Evolutionary conservation across 2,113 vertebrate genomes (phyloP).

Genomic region (Lasiurus cinereus): DNA sequence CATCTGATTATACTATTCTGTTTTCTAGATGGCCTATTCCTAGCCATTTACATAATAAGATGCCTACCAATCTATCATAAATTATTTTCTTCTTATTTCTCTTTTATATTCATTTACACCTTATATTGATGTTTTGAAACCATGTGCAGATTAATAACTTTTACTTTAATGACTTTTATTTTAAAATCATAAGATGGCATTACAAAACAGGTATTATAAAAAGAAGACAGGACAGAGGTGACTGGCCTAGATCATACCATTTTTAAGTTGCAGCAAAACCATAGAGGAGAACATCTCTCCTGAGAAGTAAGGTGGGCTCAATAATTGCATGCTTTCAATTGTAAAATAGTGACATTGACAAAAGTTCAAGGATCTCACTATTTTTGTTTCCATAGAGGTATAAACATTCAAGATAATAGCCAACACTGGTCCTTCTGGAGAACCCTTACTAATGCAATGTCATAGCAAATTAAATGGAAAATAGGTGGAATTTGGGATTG

Average conservation of each 20-base stretch:
- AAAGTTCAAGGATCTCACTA: not conserved
- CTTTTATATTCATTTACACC: not conserved
- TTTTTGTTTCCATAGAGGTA: not conserved
- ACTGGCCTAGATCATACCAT: not conserved
- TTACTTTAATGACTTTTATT: slow-evolving; percentile 16
- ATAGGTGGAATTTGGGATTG: not conserved
- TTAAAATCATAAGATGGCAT: not conserved
- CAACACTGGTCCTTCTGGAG: not conserved
- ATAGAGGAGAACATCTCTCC: not conserved
- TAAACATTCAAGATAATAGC: not conserved
- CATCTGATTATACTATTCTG: not conserved
- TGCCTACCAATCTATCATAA: not conserved
- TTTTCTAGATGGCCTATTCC: not conserved
- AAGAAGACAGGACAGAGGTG: not conserved
- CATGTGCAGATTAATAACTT: not conserved
- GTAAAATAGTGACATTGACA: not conserved
- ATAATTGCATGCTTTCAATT: not conserved
- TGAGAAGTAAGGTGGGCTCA: not conserved
- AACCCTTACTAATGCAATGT: not conserved
- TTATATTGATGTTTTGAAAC: not conserved
- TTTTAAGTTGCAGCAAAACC: not conserved
- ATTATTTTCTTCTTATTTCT: slow-evolving; percentile 26
- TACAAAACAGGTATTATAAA: slow-evolving; percentile 7
- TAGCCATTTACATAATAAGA: not conserved
- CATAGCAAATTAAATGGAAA: not conserved